These are phyloP conservation scores for Conger conger DNA, from an alignment of 2,113 vertebrate genomes.

Conservation along the genomic window DNA sequence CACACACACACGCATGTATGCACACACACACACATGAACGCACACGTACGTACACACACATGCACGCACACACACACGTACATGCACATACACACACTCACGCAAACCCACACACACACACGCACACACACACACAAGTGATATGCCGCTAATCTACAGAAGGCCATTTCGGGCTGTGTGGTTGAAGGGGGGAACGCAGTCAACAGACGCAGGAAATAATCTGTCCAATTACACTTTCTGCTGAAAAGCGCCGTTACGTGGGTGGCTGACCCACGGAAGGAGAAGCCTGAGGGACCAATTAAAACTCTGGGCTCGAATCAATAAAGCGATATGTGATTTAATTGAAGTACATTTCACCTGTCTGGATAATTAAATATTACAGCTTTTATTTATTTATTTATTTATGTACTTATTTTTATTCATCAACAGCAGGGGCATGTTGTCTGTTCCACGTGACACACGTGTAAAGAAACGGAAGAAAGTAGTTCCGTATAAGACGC, in stretches of 20 bases:
- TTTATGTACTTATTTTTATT: background rate
- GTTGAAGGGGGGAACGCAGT: background rate
- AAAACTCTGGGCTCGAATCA: conserved; percentile 20
- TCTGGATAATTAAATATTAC: conserved; percentile 17
- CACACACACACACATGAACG: no score
- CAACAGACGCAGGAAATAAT: background rate
- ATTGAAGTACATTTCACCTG: background rate
- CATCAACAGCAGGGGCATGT: background rate
- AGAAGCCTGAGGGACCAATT: conserved; percentile 10
- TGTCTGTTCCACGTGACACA: background rate
- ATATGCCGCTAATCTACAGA: background rate
- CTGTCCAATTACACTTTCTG: conserved; percentile 13
- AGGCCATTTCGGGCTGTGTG: background rate
- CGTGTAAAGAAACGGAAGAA: background rate
- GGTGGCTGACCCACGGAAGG: background rate
- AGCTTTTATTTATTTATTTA: no score
- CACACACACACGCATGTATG: no score
- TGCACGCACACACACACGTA: no score
- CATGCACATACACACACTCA: no score
- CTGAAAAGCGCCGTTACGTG: background rate
- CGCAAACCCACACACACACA: no score
- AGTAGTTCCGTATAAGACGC: no score
- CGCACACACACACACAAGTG: background rate
- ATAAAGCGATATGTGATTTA: conserved; percentile 21
- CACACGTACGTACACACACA: no score